These are phyloP conservation scores for Musca domestica DNA, from an alignment of 1,140 invertebrate species.

Conservation along the genomic window DNA sequence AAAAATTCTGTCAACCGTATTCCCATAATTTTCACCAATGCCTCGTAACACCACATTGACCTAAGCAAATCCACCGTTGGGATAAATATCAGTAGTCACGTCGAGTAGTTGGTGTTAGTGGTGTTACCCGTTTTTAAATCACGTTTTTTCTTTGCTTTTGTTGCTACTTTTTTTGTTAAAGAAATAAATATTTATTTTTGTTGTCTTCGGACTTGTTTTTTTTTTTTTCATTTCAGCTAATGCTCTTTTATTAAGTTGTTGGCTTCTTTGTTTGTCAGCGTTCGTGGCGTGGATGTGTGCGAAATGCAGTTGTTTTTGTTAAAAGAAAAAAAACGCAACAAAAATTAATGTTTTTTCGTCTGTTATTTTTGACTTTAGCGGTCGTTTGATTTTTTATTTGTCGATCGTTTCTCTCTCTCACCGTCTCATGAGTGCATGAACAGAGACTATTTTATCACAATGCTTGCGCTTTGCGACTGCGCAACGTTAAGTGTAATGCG, in stretches of 20 bases:
- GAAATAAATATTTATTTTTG: constrained; percentile 2
- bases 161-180: too few relatives aligned
- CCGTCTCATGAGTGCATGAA: neutral
- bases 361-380: neutral
- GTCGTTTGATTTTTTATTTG: neutral
- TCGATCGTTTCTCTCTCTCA: neutral
- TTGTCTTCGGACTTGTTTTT: neutral
- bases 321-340: neutral
- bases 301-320: constrained; percentile 9
- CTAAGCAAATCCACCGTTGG: too few relatives aligned
- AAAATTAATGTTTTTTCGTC: neutral
- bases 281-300: neutral
- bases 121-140: constrained; percentile 14
- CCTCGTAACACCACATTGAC: too few relatives aligned
- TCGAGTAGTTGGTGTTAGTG: neutral
- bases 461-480: neutral
- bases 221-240: too few relatives aligned
- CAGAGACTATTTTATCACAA: neutral
- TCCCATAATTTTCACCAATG: too few relatives aligned
- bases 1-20: too few relatives aligned
- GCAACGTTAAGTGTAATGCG: neutral
- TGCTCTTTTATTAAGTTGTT: too few relatives aligned
- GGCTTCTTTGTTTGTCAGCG: too few relatives aligned
- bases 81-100: too few relatives aligned
- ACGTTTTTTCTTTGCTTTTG: neutral